Conservation (phyloP, 2,113 vertebrate species). For the Zosterops borbonicus region DNA sequence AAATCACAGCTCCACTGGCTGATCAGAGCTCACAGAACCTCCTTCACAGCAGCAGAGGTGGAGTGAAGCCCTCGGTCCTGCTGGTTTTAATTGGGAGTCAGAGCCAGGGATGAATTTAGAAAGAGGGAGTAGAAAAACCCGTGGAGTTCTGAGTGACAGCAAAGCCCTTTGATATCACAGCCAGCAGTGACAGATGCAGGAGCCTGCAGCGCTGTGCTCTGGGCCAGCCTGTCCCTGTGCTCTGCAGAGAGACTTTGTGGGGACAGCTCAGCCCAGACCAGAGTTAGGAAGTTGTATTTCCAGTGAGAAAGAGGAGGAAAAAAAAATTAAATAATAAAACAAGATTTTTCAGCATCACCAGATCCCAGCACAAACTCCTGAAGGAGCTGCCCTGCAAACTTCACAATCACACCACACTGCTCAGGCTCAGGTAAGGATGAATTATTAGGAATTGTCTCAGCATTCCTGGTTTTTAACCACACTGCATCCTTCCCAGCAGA, state of each 20-base stretch:
- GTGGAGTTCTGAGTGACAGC: not conserved
- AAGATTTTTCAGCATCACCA: not conserved
- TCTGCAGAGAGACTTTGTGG: not conserved
- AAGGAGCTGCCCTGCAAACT: not conserved
- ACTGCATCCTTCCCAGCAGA: rapidly evolving
- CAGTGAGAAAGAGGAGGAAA: not conserved
- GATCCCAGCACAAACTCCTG: not conserved
- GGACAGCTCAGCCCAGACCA: not conserved
- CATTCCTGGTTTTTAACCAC: not conserved
- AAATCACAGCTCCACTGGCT: not conserved
- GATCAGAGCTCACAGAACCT: not conserved
- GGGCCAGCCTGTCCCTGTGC: not conserved
- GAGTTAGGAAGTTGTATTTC: not conserved
- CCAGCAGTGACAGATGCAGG: constrained; percentile 43
- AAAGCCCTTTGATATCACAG: not conserved
- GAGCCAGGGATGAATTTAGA: not conserved
- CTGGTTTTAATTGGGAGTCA: not conserved
- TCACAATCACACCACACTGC: rapidly evolving
- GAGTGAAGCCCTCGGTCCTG: not conserved
- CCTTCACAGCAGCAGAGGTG: not conserved
- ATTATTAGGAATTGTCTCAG: not conserved
- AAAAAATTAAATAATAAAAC: not conserved
- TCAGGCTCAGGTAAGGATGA: no score
- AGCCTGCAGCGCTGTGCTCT: not conserved
- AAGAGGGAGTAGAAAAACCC: not conserved